Evolutionary conservation across 2,113 vertebrate species (phyloP).

Genomic region (Toxotes jaculatrix): DNA sequence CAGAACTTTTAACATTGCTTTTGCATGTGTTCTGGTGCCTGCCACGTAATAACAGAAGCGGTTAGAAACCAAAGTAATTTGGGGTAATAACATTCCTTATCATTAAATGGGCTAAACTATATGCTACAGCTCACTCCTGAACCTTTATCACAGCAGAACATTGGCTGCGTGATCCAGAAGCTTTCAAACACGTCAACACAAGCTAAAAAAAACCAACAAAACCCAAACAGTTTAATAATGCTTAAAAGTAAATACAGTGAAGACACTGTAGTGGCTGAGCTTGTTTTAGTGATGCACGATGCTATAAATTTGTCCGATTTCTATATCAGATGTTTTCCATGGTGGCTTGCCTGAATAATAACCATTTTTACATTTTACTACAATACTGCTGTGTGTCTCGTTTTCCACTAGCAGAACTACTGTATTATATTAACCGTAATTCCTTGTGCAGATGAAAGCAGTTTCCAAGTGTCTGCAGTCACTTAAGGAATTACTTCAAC

Average conservation of each 20-base stretch:
- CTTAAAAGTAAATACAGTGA: background rate
- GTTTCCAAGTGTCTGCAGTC: slow-evolving; percentile 35
- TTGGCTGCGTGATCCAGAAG: background rate
- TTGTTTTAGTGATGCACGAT: background rate
- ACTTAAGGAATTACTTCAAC: slow-evolving; percentile 2
- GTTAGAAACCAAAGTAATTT: slow-evolving; percentile 43
- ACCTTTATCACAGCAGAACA: background rate
- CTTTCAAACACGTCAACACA: background rate
- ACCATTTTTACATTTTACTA: background rate
- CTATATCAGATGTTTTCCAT: background rate
- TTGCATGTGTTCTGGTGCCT: slow-evolving; percentile 6
- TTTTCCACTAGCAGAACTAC: background rate
- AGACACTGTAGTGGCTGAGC: background rate
- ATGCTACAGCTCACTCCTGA: background rate
- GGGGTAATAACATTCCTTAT: slow-evolving; percentile 14
- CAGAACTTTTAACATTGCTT: slow-evolving; percentile 20
- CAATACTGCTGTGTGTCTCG: background rate
- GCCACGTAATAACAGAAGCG: slow-evolving; percentile 21
- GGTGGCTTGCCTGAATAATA: background rate
- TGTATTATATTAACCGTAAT: slow-evolving; percentile 3
- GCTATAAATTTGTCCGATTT: background rate
- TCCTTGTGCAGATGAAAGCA: slow-evolving; percentile 1
- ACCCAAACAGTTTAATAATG: background rate
- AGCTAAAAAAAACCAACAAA: background rate
- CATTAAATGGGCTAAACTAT: slow-evolving; percentile 37